Base-by-base conservation (phyloP, 1,140 invertebrate genomes). In the Magallana gigas region DNA sequence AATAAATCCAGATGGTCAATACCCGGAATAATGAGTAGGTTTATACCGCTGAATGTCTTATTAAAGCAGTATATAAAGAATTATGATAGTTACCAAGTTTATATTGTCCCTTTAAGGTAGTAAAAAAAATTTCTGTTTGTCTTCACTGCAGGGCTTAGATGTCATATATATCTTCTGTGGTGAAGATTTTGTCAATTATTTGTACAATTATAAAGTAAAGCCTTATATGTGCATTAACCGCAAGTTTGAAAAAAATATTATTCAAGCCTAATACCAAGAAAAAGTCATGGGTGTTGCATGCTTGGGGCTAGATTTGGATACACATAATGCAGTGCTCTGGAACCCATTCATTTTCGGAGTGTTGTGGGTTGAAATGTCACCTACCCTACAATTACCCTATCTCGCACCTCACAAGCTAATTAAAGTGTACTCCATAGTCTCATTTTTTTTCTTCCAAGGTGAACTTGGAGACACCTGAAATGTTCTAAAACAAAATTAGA, bases 301-400 rank as follows among this genome's bases (percentile, higher is more conserved):
- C 68, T 76, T 76, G 23, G 36, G 68, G 68, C 68, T 29, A 29
- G 36, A 76, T 76, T 76, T 29, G 23, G 23, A 29, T 76, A 76
- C 68, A 29, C 36, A 76, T 29, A 76, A 76, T 29, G 23, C 68
- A 76, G 68, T 76, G 68, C 68, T 36, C 23, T 29, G 68, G 68
- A 29, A 29, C 68, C 68, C 18, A 76, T 76, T 76, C 23, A 76
- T 76, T 76, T 76, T 29, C 68, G 23, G 68, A 76, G 68, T 29
- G 68, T 36, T 18, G 68, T 76, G 68, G 68, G 68, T 76, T 29
- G 68, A 29, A 76, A 76, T 76, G 68, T 23, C 68, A 76, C 68
- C 68, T 36, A 76, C 68, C 68, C 68, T 12, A 12, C 36, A 76
- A 76, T 76, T 76, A 76, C 68, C 23, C 18, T 76, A 76, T 76